Percentiles rank a stretch among this genome's conserved stretches.
phyloP scores from a whole-genome alignment of 1,140 invertebrate species.

The Zaprionus tsacasi region DNA sequence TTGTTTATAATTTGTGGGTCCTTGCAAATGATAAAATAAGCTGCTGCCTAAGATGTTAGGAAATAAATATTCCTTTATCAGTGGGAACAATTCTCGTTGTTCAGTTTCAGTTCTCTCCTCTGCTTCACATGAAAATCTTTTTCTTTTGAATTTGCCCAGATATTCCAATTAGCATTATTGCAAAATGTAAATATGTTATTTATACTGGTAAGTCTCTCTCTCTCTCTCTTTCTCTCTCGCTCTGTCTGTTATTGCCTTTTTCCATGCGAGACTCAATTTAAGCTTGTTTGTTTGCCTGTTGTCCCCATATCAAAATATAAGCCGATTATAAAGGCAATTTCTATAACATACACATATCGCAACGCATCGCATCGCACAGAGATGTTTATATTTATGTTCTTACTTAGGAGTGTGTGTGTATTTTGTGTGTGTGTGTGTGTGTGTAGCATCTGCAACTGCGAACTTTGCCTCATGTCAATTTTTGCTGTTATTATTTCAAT shows the following conservation, averaged over 20 bases:
- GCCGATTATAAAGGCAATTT: conserved; percentile 57
- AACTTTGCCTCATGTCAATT: conserved; percentile 67
- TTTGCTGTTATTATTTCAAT: conserved; percentile 62
- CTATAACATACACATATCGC: conserved; percentile 31
- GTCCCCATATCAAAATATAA: conserved; percentile 54
- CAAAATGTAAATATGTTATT: conserved; percentile 54
- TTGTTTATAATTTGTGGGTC: background rate
- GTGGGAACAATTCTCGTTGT: background rate
- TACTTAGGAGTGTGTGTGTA: background rate
- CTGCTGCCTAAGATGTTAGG: background rate
- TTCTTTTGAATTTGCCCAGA: conserved; percentile 26
- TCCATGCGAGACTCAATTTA: conserved; percentile 44
- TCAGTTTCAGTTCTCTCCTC: conserved; percentile 12
- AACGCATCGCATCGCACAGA: conserved; percentile 20
- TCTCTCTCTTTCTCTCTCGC: background rate
- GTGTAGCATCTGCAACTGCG: conserved; percentile 38
- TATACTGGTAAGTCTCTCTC: conserved; percentile 23
- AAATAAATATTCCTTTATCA: conserved; percentile 9
- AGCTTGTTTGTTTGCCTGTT: conserved; percentile 51
- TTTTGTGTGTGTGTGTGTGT: conserved; percentile 11
- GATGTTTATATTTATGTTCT: conserved; percentile 36
- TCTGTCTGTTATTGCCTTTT: conserved; percentile 31
- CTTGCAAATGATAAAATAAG: conserved; percentile 2
- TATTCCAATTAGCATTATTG: conserved; percentile 49
- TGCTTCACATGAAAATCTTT: conserved; percentile 20